phyloP scores from a whole-genome alignment of 2,888 invertebrate species.

The Coronaproctus castanopsis region DNA sequence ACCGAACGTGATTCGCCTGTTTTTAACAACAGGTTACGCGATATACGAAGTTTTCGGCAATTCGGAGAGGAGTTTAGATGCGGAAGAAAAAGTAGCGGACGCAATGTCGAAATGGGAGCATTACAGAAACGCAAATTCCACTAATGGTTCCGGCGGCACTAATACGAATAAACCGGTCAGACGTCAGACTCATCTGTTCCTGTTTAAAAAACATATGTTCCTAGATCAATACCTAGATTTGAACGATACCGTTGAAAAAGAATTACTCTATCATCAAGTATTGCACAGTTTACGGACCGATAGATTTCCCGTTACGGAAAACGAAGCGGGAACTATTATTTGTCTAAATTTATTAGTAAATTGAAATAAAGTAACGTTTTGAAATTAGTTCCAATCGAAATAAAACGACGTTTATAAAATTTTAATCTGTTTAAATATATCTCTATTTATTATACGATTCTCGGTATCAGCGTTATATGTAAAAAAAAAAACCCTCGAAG shows the following conservation, averaged over 20 bases:
- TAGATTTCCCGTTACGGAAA: constrained; percentile 76
- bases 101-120: constrained; percentile 91
- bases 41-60: constrained; percentile 78
- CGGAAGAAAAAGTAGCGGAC: constrained; percentile 77
- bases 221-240: constrained; percentile 58
- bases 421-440: too few relatives aligned
- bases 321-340: constrained; percentile 85
- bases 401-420: too few relatives aligned
- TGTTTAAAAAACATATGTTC: constrained; percentile 66
- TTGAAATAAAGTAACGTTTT: too few relatives aligned
- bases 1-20: too few relatives aligned
- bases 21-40: constrained; percentile 66
- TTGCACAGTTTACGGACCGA: constrained; percentile 75
- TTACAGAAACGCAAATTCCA: constrained; percentile 49
- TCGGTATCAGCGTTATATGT: too few relatives aligned
- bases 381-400: too few relatives aligned
- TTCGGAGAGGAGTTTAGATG: constrained; percentile 62
- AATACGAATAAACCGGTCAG: constrained; percentile 19
- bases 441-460: too few relatives aligned
- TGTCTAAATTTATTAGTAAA: too few relatives aligned
- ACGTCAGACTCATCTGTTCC: constrained; percentile 36
- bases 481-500: too few relatives aligned
- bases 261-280: constrained; percentile 80
- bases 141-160: constrained; percentile 30
- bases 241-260: constrained; percentile 75